A percentile compares a stretch with the other conserved stretches of the same genome.
phyloP scores from a whole-genome alignment of 2,797 vertebrate genomes.

The Syngnathus rostellatus region DNA sequence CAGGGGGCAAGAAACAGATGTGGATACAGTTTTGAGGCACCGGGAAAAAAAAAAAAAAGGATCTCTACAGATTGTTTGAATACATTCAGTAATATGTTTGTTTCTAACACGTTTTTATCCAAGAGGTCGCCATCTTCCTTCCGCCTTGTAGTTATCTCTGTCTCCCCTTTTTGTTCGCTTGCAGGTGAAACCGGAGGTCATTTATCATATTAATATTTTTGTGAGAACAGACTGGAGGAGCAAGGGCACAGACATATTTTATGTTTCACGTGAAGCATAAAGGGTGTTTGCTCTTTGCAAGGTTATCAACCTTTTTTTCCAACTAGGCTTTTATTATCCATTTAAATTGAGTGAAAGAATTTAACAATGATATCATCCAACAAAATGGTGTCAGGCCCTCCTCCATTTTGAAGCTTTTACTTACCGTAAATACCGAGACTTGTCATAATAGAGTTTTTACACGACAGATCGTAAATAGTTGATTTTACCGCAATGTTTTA shows the following conservation, averaged over 20 bases:
- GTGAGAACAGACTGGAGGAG: conserved; percentile 9
- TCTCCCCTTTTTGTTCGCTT: neutral
- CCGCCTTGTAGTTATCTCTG: neutral
- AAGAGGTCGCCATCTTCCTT: neutral
- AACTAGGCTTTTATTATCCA: conserved; percentile 2
- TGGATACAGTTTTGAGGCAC: neutral
- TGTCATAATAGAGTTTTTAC: conserved; percentile 1
- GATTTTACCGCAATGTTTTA: conserved; percentile 8
- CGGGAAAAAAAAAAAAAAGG: neutral
- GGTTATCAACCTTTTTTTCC: conserved; percentile 2
- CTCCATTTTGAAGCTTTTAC: neutral
- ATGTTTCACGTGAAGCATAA: conserved; percentile 18
- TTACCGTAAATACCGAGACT: neutral
- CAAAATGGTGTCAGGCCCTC: neutral
- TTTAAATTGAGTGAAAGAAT: neutral
- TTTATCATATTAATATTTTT: conserved; percentile 10
- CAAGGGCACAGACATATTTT: conserved; percentile 28
- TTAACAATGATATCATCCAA: neutral
- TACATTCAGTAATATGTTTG: too few relatives aligned
- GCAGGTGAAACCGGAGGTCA: conserved; percentile 24
- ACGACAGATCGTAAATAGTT: conserved; percentile 19
- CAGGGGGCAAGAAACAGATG: neutral
- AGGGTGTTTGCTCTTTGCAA: conserved; percentile 7
- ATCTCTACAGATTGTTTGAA: too few relatives aligned
- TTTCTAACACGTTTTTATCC: neutral